phyloP scores from a whole-genome alignment of 2,113 vertebrate species.

The Anthoscopus minutus region DNA sequence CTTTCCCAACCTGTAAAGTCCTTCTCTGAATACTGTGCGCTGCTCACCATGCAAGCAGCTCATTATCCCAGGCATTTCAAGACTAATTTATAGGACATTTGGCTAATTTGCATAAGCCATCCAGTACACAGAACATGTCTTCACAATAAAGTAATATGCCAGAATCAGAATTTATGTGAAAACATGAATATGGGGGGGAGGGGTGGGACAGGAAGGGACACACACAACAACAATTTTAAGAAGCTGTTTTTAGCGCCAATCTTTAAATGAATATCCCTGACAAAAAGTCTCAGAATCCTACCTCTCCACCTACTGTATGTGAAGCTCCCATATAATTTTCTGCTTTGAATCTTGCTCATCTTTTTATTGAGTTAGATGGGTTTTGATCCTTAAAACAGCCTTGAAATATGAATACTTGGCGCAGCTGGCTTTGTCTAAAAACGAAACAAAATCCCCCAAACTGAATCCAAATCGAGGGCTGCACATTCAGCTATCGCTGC shows the following conservation, averaged over 20 bases:
- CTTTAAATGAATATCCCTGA: neutral
- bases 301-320: neutral
- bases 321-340: constrained; percentile 55
- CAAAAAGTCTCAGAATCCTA: neutral
- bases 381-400: constrained; percentile 56
- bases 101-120: constrained; percentile 58
- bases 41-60: neutral
- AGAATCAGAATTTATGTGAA: constrained; percentile 42
- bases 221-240: neutral
- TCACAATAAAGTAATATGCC: constrained; percentile 32
- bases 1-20: neutral
- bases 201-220: neutral
- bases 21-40: neutral
- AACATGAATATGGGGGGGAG: neutral
- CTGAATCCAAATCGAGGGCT: neutral
- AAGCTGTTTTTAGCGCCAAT: neutral
- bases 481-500: neutral
- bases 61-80: constrained; percentile 44
- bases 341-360: constrained; percentile 31
- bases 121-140: constrained; percentile 37
- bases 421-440: constrained; percentile 36
- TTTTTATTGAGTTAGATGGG: constrained; percentile 45
- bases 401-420: neutral
- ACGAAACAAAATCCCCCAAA: constrained; percentile 45
- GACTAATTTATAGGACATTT: constrained; percentile 53